phyloP scores from a whole-genome alignment of 2,888 invertebrate species.

The Trissoscelio sp. region DNA sequence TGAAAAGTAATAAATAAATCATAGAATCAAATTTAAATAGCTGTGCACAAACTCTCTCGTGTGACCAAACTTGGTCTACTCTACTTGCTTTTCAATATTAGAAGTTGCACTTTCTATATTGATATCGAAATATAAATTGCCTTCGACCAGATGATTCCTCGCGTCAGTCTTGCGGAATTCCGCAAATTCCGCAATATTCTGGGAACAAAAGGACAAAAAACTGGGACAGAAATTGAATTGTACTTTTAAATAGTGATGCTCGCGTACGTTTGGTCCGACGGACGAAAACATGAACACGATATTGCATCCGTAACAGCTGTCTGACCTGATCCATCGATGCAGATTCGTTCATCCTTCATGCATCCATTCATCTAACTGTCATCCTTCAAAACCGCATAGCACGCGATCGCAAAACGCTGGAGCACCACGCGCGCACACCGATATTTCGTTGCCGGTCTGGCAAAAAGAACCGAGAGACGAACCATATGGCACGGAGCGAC shows the following conservation, averaged over 20 bases:
- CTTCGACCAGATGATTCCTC: conserved; percentile 4
- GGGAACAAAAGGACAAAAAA: conserved; percentile 13
- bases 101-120: neutral
- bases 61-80: neutral
- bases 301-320: conserved; percentile 67
- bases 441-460: conserved; percentile 32
- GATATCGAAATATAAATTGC: conserved; percentile 16
- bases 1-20: too few relatives aligned
- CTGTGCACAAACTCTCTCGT: neutral
- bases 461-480: conserved; percentile 56
- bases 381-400: conserved; percentile 63
- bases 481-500: conserved; percentile 57
- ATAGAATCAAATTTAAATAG: too few relatives aligned
- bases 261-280: conserved; percentile 31
- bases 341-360: conserved; percentile 60
- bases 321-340: conserved; percentile 66
- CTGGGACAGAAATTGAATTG: conserved; percentile 46
- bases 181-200: conserved; percentile 28
- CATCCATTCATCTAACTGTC: conserved; percentile 66
- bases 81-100: conserved; percentile 10
- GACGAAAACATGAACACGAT: conserved; percentile 58
- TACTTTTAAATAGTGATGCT: conserved; percentile 52
- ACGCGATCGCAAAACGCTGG: conserved; percentile 54
- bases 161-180: conserved; percentile 16
- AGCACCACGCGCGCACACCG: conserved; percentile 29